phyloP scores from a whole-genome alignment of 2,888 invertebrate genomes.

The Eurois occulta region DNA sequence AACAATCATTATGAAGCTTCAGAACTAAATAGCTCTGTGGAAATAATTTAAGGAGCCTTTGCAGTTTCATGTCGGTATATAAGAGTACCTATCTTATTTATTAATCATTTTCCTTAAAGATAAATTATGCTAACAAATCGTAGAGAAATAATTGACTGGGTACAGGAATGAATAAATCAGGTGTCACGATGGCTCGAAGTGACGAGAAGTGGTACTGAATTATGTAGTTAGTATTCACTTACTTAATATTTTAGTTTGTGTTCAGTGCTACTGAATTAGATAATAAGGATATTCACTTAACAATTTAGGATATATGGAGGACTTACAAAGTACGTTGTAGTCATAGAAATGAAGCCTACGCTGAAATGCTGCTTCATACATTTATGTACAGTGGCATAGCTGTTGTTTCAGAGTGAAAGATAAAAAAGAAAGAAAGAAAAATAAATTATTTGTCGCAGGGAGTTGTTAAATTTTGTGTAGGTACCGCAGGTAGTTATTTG shows the following conservation, averaged over 20 bases:
- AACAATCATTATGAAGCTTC: constrained; percentile 4
- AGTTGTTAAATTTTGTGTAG: background rate
- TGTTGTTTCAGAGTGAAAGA: background rate
- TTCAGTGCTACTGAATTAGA: background rate
- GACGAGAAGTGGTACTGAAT: background rate
- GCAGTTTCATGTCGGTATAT: too few species aligned
- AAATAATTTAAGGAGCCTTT: background rate
- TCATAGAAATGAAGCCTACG: background rate
- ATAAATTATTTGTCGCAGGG: too few species aligned
- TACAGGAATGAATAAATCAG: background rate
- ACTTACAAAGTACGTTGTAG: background rate
- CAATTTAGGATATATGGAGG: background rate
- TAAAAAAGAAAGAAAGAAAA: too few species aligned
- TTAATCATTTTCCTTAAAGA: background rate
- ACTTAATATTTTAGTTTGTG: background rate
- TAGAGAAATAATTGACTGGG: background rate
- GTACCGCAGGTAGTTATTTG: background rate
- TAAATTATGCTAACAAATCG: background rate
- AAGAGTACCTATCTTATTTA: too few species aligned
- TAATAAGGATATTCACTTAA: background rate
- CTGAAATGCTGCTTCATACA: background rate
- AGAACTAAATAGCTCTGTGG: background rate
- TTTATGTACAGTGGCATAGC: background rate
- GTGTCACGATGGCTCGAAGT: too few species aligned
- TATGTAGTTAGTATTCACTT: background rate